Percentiles rank a stretch among this genome's conserved stretches.
Evolutionary conservation across 2,888 invertebrate genomes (phyloP).

Genomic region (Netelia inedita): DNA sequence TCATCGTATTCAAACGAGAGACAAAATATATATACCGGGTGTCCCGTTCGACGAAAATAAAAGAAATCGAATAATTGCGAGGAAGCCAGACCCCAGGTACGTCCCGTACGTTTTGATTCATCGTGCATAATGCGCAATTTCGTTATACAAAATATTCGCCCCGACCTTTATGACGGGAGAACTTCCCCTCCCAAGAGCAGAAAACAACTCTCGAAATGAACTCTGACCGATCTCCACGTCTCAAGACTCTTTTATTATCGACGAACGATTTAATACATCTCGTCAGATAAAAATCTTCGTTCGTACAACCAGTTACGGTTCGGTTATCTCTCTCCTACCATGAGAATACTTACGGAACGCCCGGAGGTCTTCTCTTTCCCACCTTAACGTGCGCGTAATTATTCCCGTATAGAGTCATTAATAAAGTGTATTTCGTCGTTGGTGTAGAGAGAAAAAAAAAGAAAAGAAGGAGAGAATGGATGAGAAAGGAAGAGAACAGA

Average conservation of each 20-base stretch:
- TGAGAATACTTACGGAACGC: not conserved
- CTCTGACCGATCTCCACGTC: not conserved
- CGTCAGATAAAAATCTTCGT: not conserved
- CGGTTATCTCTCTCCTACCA: not conserved
- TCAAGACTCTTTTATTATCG: not conserved
- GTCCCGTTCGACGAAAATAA: no score
- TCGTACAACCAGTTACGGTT: constrained; percentile 3
- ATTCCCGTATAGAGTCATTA: constrained; percentile 45
- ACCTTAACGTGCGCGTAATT: constrained; percentile 18
- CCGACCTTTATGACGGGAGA: not conserved
- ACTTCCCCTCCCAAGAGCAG: not conserved
- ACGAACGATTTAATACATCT: not conserved
- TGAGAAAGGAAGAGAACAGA: constrained; percentile 5
- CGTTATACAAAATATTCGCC: not conserved
- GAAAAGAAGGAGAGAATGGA: not conserved
- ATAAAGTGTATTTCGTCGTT: constrained; percentile 39
- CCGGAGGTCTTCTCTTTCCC: constrained; percentile 9
- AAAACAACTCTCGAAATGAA: not conserved
- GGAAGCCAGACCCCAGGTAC: no score
- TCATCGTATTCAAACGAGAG: no score
- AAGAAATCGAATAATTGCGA: no score
- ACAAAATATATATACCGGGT: no score
- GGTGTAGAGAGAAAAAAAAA: not conserved
- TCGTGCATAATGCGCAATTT: not conserved
- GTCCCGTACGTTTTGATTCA: no score